Conservation (phyloP, 2,888 invertebrate genomes). For the Phaonia tiefii region DNA sequence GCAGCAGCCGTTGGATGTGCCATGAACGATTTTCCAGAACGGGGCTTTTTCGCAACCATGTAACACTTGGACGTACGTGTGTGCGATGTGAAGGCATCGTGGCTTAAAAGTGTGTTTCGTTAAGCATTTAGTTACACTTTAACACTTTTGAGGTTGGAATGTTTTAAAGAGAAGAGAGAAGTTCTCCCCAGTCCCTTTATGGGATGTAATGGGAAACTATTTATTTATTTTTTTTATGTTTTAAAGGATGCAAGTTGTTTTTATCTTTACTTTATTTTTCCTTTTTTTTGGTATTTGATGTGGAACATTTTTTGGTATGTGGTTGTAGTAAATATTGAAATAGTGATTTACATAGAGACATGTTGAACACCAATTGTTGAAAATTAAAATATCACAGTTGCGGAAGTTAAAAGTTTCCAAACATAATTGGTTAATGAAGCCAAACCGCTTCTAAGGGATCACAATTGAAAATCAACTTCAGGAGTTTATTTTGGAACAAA, state of each 20-base stretch:
- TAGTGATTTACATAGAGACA: not conserved
- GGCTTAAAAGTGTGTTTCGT: constrained; percentile 37
- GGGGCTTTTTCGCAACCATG: constrained; percentile 12
- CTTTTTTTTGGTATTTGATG: not conserved
- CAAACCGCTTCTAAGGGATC: no score
- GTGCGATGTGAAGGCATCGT: constrained; percentile 7
- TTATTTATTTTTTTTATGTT: no score
- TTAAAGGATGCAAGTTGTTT: constrained; percentile 9
- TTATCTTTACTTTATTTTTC: not conserved
- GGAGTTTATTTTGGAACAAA: no score
- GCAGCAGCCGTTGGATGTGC: constrained; percentile 4
- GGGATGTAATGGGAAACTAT: no score
- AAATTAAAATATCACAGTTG: no score
- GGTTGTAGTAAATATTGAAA: not conserved
- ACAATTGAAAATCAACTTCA: no score
- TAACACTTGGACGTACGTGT: no score
- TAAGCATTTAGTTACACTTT: constrained; percentile 50
- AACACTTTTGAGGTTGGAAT: constrained; percentile 43
- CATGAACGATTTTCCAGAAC: not conserved
- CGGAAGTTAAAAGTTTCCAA: no score
- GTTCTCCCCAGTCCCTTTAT: no score
- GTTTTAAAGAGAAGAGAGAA: no score
- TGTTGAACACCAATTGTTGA: no score
- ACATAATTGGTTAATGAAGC: no score
- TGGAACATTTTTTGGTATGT: not conserved